Evolutionary conservation across 2,888 invertebrate genomes (phyloP), one percentile per base, ranked within the genome.

Genomic region (Orthosia gracilis): DNA sequence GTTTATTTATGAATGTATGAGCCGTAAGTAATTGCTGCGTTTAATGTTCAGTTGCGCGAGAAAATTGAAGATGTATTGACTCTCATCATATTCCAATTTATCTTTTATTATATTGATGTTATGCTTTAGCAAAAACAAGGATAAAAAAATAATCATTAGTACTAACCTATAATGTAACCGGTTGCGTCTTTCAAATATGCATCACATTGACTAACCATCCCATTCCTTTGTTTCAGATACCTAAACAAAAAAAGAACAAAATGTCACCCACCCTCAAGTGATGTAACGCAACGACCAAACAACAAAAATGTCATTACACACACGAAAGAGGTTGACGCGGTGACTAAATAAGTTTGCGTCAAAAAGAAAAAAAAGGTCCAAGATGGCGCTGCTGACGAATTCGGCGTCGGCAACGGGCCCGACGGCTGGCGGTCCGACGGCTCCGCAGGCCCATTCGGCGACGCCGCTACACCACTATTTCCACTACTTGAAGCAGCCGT

Each of bases 401-500:
- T 93, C 96, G 71, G 91, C 91, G 66, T 92, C 95, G 74, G 92
- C 94, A 23, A 89, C 93, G 65, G 96, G 95, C 59, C 94, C 95
- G 74, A 92, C 95, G 54, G 91, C 93, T 15, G 90, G 94, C 1
- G 94, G 93, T 62, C 94, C 94, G 50, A 87, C 94, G 78, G 94
- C 94, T 45, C 94, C 94, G 0, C 96, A 95, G 82, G 95, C 95
- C 57, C 96, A 97, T 78, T 94, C 97, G 5, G 94, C 97, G 77
- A 97, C 97, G 73, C 97, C 97, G 7, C 92, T 96, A 7, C 96
- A 96, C 73, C 96, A 97, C 87, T 97, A 96, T 89, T 97, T 97
- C 90, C 97, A 97, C 73, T 97, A 97, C 84, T 92, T 97, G 89
- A 97, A 97, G 91, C 97, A 96, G 88, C 97, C 97, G 59, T 95